Conservation (phyloP, 2,797 vertebrate species). For the Pristis pectinata region DNA sequence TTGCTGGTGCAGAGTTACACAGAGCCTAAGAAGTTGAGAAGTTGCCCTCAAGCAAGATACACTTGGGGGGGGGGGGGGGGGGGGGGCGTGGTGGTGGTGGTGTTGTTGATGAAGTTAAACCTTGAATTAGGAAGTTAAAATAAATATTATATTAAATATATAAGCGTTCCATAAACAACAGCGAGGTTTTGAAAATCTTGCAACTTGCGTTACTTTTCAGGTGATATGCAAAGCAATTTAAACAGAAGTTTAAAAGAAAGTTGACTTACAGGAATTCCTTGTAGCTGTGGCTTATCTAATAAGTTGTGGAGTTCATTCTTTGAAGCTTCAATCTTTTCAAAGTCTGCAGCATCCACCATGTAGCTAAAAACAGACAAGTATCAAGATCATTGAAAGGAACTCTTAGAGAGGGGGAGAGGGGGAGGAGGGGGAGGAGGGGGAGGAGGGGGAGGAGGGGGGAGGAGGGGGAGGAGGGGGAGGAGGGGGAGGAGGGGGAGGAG, state of each 20-base stretch:
- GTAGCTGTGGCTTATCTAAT: conserved; percentile 58
- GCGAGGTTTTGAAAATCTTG: neutral
- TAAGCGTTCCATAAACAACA: neutral
- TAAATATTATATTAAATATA: too few relatives aligned
- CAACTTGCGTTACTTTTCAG: neutral
- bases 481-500: too few relatives aligned
- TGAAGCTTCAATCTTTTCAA: conserved; percentile 61
- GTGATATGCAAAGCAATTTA: neutral
- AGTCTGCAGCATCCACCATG: conserved; percentile 61
- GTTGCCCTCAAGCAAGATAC: neutral
- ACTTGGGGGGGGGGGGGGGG: too few relatives aligned
- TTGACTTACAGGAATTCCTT: conserved; percentile 58
- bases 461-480: too few relatives aligned
- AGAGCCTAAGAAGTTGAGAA: neutral
- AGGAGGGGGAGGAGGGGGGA: too few relatives aligned
- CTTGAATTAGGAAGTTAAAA: too few relatives aligned
- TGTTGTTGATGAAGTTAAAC: too few relatives aligned
- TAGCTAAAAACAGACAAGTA: conserved; percentile 46
- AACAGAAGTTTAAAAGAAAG: neutral
- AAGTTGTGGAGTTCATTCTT: conserved; percentile 60
- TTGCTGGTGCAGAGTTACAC: neutral
- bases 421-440: too few relatives aligned
- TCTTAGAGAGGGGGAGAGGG: too few relatives aligned
- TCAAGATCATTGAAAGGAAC: neutral
- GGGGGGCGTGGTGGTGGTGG: too few relatives aligned